These are phyloP conservation scores for Crossaster papposus DNA, from an alignment of 53 echinoderm and acorn worm species.

Conservation along the genomic window DNA sequence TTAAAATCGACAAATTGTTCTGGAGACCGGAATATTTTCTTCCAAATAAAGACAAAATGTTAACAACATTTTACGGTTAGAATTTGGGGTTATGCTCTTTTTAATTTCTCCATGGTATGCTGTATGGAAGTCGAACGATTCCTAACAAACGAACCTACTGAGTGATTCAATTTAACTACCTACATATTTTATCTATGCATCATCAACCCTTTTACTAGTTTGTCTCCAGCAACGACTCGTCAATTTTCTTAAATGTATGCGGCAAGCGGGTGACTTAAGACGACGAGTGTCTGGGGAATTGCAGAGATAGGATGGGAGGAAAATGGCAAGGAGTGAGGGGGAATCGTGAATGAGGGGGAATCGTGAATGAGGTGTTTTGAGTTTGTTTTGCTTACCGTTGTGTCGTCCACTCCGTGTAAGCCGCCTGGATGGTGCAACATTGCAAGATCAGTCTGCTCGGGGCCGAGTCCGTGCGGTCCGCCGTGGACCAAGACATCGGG, in stretches of 20 bases:
- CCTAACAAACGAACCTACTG: neutral
- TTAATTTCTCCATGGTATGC: neutral
- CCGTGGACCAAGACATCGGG: constrained; percentile 98
- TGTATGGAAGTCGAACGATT: too few species aligned
- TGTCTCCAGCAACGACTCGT: neutral
- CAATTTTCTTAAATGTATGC: neutral
- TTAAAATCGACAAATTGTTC: neutral
- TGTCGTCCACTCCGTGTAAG: constrained; percentile 93
- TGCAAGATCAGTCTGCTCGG: constrained; percentile 94
- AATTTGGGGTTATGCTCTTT: neutral
- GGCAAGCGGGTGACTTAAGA: neutral
- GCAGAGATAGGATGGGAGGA: neutral
- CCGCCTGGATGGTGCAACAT: constrained; percentile 87
- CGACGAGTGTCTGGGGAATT: neutral
- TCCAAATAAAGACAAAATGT: neutral
- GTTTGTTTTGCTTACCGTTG: constrained; percentile 80
- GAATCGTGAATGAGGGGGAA: too few species aligned
- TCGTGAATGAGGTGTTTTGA: neutral
- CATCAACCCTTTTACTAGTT: neutral
- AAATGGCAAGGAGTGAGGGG: neutral
- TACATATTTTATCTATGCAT: neutral
- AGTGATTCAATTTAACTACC: neutral
- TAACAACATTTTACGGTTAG: neutral
- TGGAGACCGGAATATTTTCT: neutral
- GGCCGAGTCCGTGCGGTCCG: constrained; percentile 92